These are phyloP conservation scores for Periophthalmodon schlosseri DNA, from an alignment of 2,113 vertebrate species.

Conservation along the genomic window DNA sequence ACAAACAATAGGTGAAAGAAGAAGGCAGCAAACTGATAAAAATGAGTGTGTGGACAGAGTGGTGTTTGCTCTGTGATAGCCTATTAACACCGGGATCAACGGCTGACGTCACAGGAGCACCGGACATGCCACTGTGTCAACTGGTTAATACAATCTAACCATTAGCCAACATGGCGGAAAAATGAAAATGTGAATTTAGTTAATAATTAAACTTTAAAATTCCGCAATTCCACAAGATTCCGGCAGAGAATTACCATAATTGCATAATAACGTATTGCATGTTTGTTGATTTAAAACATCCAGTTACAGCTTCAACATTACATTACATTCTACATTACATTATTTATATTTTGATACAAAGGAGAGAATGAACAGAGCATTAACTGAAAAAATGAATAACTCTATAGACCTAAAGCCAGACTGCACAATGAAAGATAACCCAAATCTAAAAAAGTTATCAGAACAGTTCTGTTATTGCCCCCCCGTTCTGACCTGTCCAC, in stretches of 20 bases:
- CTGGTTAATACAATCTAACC: neutral
- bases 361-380: neutral
- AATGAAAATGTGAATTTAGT: neutral
- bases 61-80: constrained; percentile 15
- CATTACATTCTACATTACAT: no score
- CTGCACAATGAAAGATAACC: no score
- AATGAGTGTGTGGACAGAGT: neutral
- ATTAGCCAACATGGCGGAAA: neutral
- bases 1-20: constrained; percentile 11
- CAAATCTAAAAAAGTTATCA: no score
- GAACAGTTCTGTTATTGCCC: no score
- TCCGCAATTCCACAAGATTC: neutral
- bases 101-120: constrained; percentile 1
- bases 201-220: neutral
- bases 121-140: neutral
- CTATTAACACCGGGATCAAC: constrained; percentile 14
- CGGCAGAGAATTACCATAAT: neutral
- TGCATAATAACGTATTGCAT: no score
- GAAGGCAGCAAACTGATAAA: neutral
- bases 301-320: no score
- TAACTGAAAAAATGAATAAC: no score
- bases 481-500: no score
- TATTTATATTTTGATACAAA: neutral
- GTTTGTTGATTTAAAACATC: no score
- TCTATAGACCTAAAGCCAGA: no score